phyloP scores from a whole-genome alignment of 2,797 vertebrate genomes.

The Lagodon rhomboides region DNA sequence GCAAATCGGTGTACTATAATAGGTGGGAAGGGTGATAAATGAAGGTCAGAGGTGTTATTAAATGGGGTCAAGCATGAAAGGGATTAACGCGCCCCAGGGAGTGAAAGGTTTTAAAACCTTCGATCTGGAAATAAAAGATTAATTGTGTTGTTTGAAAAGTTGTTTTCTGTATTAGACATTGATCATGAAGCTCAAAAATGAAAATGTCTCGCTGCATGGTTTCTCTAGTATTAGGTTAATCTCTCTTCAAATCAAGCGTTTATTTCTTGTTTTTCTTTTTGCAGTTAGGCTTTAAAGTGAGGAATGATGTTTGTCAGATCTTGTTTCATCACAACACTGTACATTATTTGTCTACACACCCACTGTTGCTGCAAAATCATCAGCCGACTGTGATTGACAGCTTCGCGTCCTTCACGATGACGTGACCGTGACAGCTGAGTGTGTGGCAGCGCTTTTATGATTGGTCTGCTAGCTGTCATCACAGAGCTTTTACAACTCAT shows the following conservation, averaged over 20 bases:
- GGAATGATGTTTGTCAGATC: not conserved
- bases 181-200: too few relatives aligned
- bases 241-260: too few relatives aligned
- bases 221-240: too few relatives aligned
- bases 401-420: constrained; percentile 17
- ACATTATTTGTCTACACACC: constrained; percentile 8
- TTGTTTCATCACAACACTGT: constrained; percentile 9
- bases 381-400: not conserved
- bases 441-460: constrained; percentile 15
- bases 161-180: too few relatives aligned
- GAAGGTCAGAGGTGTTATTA: not conserved
- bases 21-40: not conserved
- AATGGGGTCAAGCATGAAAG: too few relatives aligned
- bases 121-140: too few relatives aligned
- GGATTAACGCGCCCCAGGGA: too few relatives aligned
- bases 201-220: too few relatives aligned
- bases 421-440: constrained; percentile 24
- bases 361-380: not conserved
- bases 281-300: not conserved
- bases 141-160: too few relatives aligned
- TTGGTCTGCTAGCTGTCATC: constrained; percentile 35
- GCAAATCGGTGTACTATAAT: not conserved
- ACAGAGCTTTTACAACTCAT: constrained; percentile 30
- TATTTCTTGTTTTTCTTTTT: too few relatives aligned
- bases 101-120: too few relatives aligned